Evolutionary conservation across 2,888 invertebrate genomes (phyloP).

Genomic region (Scotopteryx bipunctaria): DNA sequence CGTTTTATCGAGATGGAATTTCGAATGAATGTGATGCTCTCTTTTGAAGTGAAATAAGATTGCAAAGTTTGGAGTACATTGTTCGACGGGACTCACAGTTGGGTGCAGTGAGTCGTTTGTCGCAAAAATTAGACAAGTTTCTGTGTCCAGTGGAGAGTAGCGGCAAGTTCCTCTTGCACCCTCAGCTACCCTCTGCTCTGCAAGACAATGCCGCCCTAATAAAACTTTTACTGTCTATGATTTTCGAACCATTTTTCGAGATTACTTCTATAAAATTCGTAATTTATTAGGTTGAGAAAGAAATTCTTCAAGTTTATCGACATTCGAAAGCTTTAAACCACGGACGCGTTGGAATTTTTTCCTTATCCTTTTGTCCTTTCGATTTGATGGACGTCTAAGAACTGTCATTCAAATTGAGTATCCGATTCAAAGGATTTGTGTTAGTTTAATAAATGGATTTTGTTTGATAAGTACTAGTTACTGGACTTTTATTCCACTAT

Average conservation of each 20-base stretch:
- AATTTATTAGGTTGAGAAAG: constrained; percentile 49
- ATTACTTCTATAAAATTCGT: constrained; percentile 75
- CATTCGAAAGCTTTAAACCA: constrained; percentile 52
- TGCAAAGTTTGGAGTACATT: constrained; percentile 28
- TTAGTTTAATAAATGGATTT: constrained; percentile 19
- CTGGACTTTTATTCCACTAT: constrained; percentile 8
- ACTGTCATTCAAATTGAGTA: constrained; percentile 26
- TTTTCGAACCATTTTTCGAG: constrained; percentile 74
- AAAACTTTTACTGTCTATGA: constrained; percentile 79
- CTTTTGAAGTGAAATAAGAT: constrained; percentile 22
- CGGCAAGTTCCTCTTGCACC: constrained; percentile 44
- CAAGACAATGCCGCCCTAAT: constrained; percentile 69
- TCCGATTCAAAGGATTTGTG: constrained; percentile 14
- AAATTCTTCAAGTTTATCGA: constrained; percentile 47
- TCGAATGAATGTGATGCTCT: constrained; percentile 19
- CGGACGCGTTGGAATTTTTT: constrained; percentile 47
- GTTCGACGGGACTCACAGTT: constrained; percentile 23
- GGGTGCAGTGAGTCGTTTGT: constrained; percentile 54
- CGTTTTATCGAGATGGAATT: constrained; percentile 19
- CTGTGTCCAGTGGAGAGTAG: constrained; percentile 53
- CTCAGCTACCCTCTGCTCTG: constrained; percentile 28
- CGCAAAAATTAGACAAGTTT: constrained; percentile 67
- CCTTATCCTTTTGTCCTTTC: constrained; percentile 28
- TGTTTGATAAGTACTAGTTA: constrained; percentile 7
- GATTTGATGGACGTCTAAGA: constrained; percentile 38